phyloP scores from a whole-genome alignment of 2,113 vertebrate species.

The Lepisosteus osseus region DNA sequence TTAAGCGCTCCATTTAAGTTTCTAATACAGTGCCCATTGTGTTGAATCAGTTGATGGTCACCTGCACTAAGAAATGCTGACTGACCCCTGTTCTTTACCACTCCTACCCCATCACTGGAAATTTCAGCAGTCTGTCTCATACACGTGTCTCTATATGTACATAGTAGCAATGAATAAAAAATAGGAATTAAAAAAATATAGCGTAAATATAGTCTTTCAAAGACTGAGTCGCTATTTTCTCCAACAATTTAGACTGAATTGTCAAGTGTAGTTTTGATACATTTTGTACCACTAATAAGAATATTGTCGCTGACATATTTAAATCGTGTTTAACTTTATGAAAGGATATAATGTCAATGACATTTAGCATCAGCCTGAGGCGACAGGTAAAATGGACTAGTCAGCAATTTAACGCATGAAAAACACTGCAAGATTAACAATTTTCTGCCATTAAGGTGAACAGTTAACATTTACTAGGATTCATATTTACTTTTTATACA shows the following conservation, averaged over 20 bases:
- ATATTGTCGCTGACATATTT: conserved; percentile 60
- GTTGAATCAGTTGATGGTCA: no score
- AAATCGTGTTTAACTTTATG: conserved; percentile 58
- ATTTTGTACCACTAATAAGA: conserved; percentile 29
- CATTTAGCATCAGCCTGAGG: conserved; percentile 90
- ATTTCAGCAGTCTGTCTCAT: no score
- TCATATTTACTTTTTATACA: conserved; percentile 77
- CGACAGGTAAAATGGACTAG: conserved; percentile 88
- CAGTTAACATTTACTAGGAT: conserved; percentile 77
- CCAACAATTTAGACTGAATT: conserved; percentile 44
- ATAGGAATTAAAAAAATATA: no score
- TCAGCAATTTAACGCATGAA: conserved; percentile 84
- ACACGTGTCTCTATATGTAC: no score
- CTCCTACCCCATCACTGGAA: no score
- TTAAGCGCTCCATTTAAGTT: no score
- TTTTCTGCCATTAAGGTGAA: conserved; percentile 80
- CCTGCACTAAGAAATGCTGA: no score
- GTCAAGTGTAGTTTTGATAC: conserved; percentile 28
- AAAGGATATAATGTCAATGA: conserved; percentile 77
- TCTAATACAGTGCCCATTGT: no score
- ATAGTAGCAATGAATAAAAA: no score
- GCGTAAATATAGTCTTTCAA: neutral
- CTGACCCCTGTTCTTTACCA: no score
- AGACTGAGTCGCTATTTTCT: conserved; percentile 37
- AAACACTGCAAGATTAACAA: conserved; percentile 72